phyloP scores from a whole-genome alignment of 2,888 invertebrate species.

The Epinotia nisella region DNA sequence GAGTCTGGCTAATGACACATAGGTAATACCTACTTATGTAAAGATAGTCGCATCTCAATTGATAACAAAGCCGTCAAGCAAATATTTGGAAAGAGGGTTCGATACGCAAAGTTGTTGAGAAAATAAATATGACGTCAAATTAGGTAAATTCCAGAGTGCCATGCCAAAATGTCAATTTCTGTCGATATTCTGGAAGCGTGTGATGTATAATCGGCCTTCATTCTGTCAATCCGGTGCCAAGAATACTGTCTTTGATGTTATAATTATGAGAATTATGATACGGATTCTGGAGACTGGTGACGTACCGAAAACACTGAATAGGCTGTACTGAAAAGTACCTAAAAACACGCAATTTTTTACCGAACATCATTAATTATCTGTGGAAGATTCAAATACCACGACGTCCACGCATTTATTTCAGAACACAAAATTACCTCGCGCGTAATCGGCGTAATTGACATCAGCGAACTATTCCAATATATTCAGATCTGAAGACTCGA shows the following conservation, averaged over 20 bases:
- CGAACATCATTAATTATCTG: conserved; percentile 27
- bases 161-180: conserved; percentile 42
- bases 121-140: conserved; percentile 15
- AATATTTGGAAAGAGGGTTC: neutral
- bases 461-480: conserved; percentile 6
- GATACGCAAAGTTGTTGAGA: neutral
- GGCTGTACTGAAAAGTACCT: neutral
- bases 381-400: conserved; percentile 12
- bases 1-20: too few relatives aligned
- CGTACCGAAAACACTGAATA: conserved; percentile 24
- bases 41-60: too few relatives aligned
- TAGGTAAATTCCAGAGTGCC: neutral
- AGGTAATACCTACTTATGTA: too few relatives aligned
- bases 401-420: conserved; percentile 12
- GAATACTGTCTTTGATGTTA: conserved; percentile 43
- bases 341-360: conserved; percentile 14
- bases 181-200: conserved; percentile 30
- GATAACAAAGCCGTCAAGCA: neutral
- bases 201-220: conserved; percentile 32
- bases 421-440: conserved; percentile 1
- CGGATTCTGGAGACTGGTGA: conserved; percentile 26
- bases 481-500: neutral
- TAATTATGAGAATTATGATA: conserved; percentile 41
- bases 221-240: conserved; percentile 37
- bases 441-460: conserved; percentile 22